These are phyloP conservation scores for Crax fasciolata DNA, from an alignment of 2,797 vertebrate genomes.

Conservation along the genomic window DNA sequence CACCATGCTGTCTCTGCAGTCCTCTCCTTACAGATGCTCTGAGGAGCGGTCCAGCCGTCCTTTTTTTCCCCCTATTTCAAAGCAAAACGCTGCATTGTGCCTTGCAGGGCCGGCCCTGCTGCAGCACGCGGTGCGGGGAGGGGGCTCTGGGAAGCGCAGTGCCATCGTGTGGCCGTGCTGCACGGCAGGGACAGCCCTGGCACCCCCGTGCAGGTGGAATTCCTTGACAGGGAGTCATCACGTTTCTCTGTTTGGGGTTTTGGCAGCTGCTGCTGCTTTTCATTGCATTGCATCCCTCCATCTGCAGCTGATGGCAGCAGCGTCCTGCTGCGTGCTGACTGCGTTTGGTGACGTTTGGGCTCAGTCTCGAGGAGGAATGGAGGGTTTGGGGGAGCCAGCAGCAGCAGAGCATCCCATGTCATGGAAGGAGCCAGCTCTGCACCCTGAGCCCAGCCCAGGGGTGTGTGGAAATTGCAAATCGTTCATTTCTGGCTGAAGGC, in stretches of 20 bases:
- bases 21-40: fast-evolving
- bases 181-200: not conserved
- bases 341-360: not conserved
- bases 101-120: not conserved
- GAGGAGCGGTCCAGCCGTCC: not conserved
- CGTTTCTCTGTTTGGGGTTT: not conserved
- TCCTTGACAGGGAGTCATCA: not conserved
- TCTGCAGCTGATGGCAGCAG: not conserved
- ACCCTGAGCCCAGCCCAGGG: not conserved
- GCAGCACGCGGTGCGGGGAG: fast-evolving
- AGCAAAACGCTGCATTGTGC: fast-evolving
- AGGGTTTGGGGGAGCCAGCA: not conserved
- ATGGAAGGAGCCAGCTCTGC: not conserved
- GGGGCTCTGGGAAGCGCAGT: not conserved
- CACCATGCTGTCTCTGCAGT: fast-evolving
- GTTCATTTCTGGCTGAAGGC: not conserved
- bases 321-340: not conserved
- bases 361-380: not conserved
- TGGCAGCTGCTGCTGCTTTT: not conserved
- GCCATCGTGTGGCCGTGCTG: constrained; percentile 29
- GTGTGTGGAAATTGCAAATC: not conserved
- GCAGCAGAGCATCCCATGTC: not conserved
- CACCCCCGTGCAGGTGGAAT: not conserved
- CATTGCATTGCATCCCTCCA: fast-evolving
- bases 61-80: fast-evolving